Evolutionary conservation across 2,113 vertebrate species (phyloP), one percentile per base, ranked within the genome.

Genomic region (Corythoichthys haematopterus): DNA sequence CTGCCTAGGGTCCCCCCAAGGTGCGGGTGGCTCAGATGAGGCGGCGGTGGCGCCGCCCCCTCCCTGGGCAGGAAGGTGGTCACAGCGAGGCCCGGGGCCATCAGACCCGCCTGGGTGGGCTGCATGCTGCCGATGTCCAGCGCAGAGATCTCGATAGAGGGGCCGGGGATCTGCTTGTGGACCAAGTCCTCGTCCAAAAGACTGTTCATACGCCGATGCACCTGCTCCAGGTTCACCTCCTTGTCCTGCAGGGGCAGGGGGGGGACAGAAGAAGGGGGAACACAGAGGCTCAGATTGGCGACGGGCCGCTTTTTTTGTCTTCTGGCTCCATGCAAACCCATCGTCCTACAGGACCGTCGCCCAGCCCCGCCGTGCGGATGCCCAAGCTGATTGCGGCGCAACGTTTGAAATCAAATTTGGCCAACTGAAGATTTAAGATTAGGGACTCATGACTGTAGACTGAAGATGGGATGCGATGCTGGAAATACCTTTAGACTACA

Each of bases 151-250:
- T 98, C 96, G 79, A 98, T 98, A 84, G 97, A 96, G 0, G 94
- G 95, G 2, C 94, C 93, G 14, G 95, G 93, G 80, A 98, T 95
- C 88, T 98, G 97, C 92, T 98, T 99, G 92, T 98, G 97, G 64
- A 85, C 95, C 90, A 98, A 94, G 86, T 99, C 97, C 91, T 98
- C 96, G 63, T 98, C 97, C 82, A 99, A 95, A 79, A 99, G 94
- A 85, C 95, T 98, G 92, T 96, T 98, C 92, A 99, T 96, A 81
- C 97, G 95, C 38, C 93, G 93, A 13, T 98, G 97, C 53, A 99
- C 96, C 90, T 98, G 97, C 76, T 98, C 96, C 94, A 99, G 87
- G 38, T 98, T 97, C 85, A 98, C 95, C 90, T 99, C 97, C 88
- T 98, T 98, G 92, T 98, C 97, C 96, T 99, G 82, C 36, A 85